Evolutionary conservation across 53 echinoderm and acorn worm genomes (phyloP).

Genomic region (Pentamera pediparva): DNA sequence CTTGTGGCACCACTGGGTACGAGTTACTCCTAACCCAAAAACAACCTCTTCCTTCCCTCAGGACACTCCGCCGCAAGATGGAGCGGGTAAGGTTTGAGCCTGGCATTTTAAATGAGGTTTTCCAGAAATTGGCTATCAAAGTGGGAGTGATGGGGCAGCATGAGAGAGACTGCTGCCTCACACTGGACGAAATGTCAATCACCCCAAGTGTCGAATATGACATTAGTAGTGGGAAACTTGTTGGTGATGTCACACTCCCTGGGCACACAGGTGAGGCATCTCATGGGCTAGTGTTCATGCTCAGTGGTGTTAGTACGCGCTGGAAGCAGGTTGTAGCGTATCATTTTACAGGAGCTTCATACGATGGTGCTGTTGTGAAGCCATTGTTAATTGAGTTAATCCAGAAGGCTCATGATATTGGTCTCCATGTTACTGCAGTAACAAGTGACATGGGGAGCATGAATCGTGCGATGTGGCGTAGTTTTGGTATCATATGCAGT

Average conservation of each 20-base stretch:
- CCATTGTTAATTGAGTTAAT: constrained; percentile 1
- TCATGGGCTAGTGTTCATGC: constrained; percentile 35
- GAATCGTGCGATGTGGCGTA: constrained; percentile 27
- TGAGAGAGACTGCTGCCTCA: constrained; percentile 58
- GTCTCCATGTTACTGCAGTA: constrained; percentile 15
- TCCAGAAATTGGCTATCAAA: constrained; percentile 39
- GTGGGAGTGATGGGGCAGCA: constrained; percentile 12
- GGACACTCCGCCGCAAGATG: constrained; percentile 41
- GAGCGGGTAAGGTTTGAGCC: constrained; percentile 34
- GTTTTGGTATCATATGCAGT: neutral
- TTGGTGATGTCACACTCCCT: constrained; percentile 30
- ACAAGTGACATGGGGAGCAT: constrained; percentile 29
- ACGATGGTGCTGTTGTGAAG: constrained; percentile 1
- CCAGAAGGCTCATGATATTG: constrained; percentile 3
- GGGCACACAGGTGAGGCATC: constrained; percentile 16
- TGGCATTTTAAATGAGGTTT: constrained; percentile 42
- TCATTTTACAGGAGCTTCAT: constrained; percentile 12
- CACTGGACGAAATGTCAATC: constrained; percentile 69
- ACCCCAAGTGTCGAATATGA: constrained; percentile 60
- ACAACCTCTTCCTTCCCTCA: constrained; percentile 33
- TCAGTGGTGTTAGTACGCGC: constrained; percentile 24
- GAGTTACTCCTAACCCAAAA: constrained; percentile 15
- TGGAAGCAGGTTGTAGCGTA: constrained; percentile 43
- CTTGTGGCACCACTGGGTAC: constrained; percentile 31
- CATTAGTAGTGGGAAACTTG: constrained; percentile 36